A percentile compares a stretch with the other conserved stretches of the same genome.
Evolutionary conservation across 2,888 invertebrate genomes (phyloP).

Genomic region (Poecilobothrus nobilitatus): DNA sequence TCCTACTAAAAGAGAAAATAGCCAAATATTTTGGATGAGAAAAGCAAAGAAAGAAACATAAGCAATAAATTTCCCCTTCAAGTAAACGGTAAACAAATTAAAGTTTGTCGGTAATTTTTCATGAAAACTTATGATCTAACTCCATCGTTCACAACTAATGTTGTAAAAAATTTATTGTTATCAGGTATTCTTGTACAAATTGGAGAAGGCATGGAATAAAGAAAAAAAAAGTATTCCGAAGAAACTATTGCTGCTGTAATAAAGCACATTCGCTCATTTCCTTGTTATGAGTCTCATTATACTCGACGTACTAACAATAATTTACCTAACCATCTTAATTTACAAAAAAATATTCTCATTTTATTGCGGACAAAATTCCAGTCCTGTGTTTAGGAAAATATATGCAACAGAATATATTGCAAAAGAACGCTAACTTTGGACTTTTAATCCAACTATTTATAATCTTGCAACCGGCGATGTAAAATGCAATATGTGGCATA

Average conservation of each 20-base stretch:
- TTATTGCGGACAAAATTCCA: neutral
- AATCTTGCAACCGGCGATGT: neutral
- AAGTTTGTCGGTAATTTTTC: neutral
- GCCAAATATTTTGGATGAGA: neutral
- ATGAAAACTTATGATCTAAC: neutral
- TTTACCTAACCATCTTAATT: neutral
- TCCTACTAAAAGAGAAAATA: neutral
- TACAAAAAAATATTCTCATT: neutral
- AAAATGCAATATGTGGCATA: conserved; percentile 13
- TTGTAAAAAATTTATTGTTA: neutral
- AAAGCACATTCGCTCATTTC: neutral
- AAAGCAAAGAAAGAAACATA: neutral
- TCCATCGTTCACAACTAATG: neutral
- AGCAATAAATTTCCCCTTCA: neutral
- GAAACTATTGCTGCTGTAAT: neutral
- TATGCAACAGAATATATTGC: neutral
- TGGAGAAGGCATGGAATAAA: neutral
- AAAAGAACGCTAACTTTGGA: conserved; percentile 8
- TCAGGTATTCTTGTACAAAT: neutral
- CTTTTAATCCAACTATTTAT: conserved; percentile 10
- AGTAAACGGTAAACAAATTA: neutral
- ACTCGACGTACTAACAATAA: neutral
- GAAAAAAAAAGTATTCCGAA: neutral
- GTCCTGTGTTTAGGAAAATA: neutral
- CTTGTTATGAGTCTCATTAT: neutral